Conservation (phyloP, 2,888 invertebrate species). For the Mermis nigrescens region DNA sequence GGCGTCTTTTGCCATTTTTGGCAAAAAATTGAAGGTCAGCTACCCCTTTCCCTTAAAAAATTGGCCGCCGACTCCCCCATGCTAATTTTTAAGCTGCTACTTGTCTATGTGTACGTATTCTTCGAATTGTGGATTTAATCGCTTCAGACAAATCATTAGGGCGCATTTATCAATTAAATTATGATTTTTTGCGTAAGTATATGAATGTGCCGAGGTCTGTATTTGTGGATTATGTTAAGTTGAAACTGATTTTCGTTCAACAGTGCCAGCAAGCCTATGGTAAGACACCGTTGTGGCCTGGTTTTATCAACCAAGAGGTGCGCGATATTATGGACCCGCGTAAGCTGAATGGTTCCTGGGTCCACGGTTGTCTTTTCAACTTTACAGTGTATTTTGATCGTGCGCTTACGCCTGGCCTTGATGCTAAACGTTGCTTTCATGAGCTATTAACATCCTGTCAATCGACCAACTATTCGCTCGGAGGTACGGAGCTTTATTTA, state of each 20-base stretch:
- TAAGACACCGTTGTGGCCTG: not conserved
- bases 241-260: not conserved
- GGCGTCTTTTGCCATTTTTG: too few relatives aligned
- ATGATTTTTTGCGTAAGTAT: too few relatives aligned
- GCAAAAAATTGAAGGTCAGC: too few relatives aligned
- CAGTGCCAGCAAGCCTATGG: constrained; percentile 4
- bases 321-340: constrained; percentile 26
- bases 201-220: too few relatives aligned
- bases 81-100: too few relatives aligned
- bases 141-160: too few relatives aligned
- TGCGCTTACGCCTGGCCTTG: constrained; percentile 12
- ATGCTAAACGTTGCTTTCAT: not conserved
- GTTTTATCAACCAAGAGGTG: constrained; percentile 11
- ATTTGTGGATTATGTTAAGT: too few relatives aligned
- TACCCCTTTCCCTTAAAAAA: too few relatives aligned
- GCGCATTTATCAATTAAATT: too few relatives aligned
- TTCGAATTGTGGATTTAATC: too few relatives aligned
- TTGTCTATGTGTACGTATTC: too few relatives aligned
- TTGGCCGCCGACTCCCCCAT: too few relatives aligned
- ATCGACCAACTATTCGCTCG: constrained; percentile 27
- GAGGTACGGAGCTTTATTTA: constrained; percentile 26
- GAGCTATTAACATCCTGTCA: constrained; percentile 21
- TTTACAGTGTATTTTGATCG: constrained; percentile 29
- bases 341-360: constrained; percentile 26
- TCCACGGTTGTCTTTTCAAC: constrained; percentile 26